Evolutionary conservation across 1,140 invertebrate genomes (phyloP).

Genomic region (Drosophila busckii): DNA sequence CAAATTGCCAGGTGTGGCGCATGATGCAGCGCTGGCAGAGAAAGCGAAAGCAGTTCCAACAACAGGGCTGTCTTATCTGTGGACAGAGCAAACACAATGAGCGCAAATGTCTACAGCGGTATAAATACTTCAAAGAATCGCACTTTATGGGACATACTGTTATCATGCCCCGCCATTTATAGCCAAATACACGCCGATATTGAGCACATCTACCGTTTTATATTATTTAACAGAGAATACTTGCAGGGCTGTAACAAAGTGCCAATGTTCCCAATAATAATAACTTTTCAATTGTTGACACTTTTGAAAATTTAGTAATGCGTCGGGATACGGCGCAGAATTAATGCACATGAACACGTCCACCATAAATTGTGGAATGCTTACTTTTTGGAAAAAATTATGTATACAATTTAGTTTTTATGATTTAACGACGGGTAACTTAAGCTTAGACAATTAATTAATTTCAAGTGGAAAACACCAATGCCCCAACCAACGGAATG

Average conservation of each 20-base stretch:
- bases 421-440: slow-evolving; percentile 54
- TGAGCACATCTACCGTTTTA: too few species aligned
- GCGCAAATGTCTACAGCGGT: slow-evolving; percentile 22
- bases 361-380: slow-evolving; percentile 73
- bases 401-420: slow-evolving; percentile 30
- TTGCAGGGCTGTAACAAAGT: too few species aligned
- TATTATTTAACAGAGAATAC: too few species aligned
- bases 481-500: slow-evolving; percentile 64
- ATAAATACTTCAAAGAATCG: slow-evolving; percentile 36
- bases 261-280: slow-evolving; percentile 66
- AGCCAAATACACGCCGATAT: too few species aligned
- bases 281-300: slow-evolving; percentile 58
- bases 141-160: slow-evolving; percentile 39
- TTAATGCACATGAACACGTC: slow-evolving; percentile 47
- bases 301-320: slow-evolving; percentile 57
- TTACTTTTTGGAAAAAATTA: slow-evolving; percentile 57
- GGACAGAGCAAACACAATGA: slow-evolving; percentile 33
- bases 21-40: neutral
- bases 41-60: neutral
- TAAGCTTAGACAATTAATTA: slow-evolving; percentile 70
- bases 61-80: slow-evolving; percentile 37
- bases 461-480: slow-evolving; percentile 72
- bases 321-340: slow-evolving; percentile 34
- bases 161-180: too few species aligned
- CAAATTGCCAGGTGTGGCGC: slow-evolving; percentile 21